These are phyloP conservation scores for Orius insidiosus DNA, from an alignment of 1,140 invertebrate species.

Conservation along the genomic window DNA sequence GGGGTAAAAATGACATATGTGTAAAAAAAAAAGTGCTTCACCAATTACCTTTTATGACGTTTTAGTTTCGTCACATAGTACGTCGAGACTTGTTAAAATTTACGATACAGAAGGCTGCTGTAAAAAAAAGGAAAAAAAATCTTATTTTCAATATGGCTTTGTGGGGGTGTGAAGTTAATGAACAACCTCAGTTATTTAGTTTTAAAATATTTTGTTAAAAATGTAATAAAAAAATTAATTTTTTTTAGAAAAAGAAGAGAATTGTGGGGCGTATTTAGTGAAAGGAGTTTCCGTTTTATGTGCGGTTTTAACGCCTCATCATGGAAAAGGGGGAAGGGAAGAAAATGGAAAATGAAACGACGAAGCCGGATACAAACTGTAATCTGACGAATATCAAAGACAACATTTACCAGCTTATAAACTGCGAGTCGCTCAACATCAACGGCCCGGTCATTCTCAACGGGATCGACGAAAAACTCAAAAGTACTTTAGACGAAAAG, in stretches of 20 bases:
- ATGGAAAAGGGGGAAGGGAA: constrained; percentile 6
- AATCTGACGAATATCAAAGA: constrained; percentile 9
- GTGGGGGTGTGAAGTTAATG: constrained; percentile 3
- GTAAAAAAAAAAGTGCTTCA: too few relatives aligned
- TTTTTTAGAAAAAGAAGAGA: background rate
- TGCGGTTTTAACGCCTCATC: background rate
- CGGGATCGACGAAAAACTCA: background rate
- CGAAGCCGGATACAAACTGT: background rate
- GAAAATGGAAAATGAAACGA: background rate
- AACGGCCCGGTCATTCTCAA: constrained; percentile 5
- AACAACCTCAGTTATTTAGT: background rate
- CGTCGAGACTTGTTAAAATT: too few relatives aligned
- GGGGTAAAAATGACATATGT: too few relatives aligned
- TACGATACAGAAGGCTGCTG: too few relatives aligned
- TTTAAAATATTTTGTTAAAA: constrained; percentile 4
- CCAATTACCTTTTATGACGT: too few relatives aligned
- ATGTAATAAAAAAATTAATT: too few relatives aligned
- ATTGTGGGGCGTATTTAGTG: background rate
- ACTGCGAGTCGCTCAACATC: constrained; percentile 7
- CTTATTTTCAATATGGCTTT: constrained; percentile 10
- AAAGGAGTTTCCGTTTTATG: background rate
- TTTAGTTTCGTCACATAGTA: too few relatives aligned
- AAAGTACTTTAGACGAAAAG: constrained; percentile 4
- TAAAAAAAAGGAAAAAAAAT: too few relatives aligned
- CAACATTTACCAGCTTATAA: background rate